Conservation (phyloP, 2,113 vertebrate genomes). For the Ptyas mucosa region DNA sequence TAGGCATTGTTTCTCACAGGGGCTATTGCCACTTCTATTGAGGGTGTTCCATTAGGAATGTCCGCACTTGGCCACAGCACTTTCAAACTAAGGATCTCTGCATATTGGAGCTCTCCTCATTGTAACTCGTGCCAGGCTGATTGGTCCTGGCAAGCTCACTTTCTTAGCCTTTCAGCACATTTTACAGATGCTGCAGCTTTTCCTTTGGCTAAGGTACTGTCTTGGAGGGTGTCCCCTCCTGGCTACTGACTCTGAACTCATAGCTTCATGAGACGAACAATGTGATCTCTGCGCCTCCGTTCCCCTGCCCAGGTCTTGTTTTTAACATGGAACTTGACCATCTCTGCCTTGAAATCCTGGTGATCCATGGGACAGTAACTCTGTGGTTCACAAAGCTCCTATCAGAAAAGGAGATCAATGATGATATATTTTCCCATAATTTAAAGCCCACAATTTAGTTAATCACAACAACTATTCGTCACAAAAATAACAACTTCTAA, state of each 20-base stretch:
- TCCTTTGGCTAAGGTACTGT: background rate
- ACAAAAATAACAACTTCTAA: background rate
- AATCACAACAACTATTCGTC: background rate
- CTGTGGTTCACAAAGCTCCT: constrained; percentile 71
- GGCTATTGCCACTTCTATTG: background rate
- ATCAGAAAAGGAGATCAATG: background rate
- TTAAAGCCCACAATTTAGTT: background rate
- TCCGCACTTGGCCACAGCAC: background rate
- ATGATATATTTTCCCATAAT: background rate
- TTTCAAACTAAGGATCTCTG: background rate
- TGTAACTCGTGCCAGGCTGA: background rate
- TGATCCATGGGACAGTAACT: constrained; percentile 69
- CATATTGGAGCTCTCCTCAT: background rate
- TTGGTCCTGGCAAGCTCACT: background rate
- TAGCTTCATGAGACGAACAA: constrained; percentile 51
- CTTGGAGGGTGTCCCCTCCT: background rate
- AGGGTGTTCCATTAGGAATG: background rate
- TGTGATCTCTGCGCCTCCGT: constrained; percentile 48
- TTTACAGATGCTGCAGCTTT: background rate
- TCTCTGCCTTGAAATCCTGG: constrained; percentile 69
- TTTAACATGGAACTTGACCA: constrained; percentile 62
- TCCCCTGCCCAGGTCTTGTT: constrained; percentile 55
- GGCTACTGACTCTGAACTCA: background rate
- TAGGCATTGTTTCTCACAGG: background rate
- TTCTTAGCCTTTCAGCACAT: background rate